Base-by-base conservation (phyloP, 2,797 vertebrate species). In the Tenualosa thibaudeaui region DNA sequence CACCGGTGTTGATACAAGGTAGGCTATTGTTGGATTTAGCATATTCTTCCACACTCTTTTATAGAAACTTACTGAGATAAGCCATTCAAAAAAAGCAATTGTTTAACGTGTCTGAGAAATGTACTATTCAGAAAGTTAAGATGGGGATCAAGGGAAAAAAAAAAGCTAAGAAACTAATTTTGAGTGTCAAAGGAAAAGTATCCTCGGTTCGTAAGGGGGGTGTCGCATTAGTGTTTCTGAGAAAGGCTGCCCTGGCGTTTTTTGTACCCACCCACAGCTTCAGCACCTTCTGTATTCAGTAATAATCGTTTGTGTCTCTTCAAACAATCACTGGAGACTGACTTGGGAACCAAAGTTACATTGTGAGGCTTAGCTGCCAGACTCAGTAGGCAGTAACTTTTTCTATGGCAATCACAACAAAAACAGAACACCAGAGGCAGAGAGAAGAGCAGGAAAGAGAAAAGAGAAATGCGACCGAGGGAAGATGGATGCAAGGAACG, bases 31-130 rank as follows among this genome's bases (percentile, higher is more conserved):
- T 78, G 40, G 71, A 78, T 46, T n/a, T 10, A 46, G 71, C 71
- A 82, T 37, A 46, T 81, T 56, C 58, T 60, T 87, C 81, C 54
- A 81, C 62, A 40, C 40, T 82, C 81, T 82, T 86, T 51, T 46
- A 78, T 78, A 78, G 71, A 78, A 78, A 43, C 15, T 78, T 17
- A 78, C 46, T 19, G 37, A 78, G 40, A 78, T 78, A 43, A n/a
- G 68, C 71, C 43, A 83, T 49, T 81, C n/a, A 84, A 68, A 84
- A 51, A 85, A 49, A 82, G 40, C 54, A 65, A 84, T 84, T 71
- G 71, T 68, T 60, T 58, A 24, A 83, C 75, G 84, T 87, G 60
- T 71, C 24, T 51, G 84, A n/a, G 81, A 82, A 84, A 81, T n/a
- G 40, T 78, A 8, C 71, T 37, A 46, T 46, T 78, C 40, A 1